Percentiles rank a stretch among this genome's conserved stretches.
phyloP scores from a whole-genome alignment of 1,140 invertebrate genomes.

The Melitaea cinxia region DNA sequence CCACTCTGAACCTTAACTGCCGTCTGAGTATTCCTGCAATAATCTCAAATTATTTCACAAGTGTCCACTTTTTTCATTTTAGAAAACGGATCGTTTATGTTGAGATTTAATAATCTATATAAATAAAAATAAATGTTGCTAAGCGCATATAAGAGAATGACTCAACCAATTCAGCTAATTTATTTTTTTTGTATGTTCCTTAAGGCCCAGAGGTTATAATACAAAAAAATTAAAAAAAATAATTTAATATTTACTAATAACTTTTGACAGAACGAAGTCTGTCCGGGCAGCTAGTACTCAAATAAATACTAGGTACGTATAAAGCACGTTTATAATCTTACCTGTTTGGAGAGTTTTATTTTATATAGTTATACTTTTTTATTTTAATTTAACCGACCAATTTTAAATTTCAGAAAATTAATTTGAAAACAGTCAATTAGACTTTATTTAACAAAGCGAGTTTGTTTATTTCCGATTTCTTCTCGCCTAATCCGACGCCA shows the following conservation, averaged over 20 bases:
- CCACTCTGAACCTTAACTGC: conserved; percentile 11
- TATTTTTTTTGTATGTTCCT: too few relatives aligned
- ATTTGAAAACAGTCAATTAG: conserved; percentile 22
- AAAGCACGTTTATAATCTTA: too few relatives aligned
- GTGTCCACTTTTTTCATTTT: neutral
- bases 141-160: too few relatives aligned
- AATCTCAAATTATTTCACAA: conserved; percentile 4
- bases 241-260: too few relatives aligned
- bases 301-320: too few relatives aligned
- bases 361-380: neutral
- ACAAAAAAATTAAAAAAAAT: too few relatives aligned
- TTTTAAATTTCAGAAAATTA: conserved; percentile 1
- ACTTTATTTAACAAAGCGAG: conserved; percentile 33
- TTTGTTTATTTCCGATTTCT: conserved; percentile 29
- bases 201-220: too few relatives aligned
- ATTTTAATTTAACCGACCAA: neutral
- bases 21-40: conserved; percentile 6
- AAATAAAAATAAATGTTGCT: too few relatives aligned
- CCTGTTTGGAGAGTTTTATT: neutral
- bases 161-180: too few relatives aligned
- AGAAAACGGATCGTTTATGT: neutral
- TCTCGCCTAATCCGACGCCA: conserved; percentile 31
- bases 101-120: conserved; percentile 7
- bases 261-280: too few relatives aligned
- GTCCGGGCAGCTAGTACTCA: too few relatives aligned